phyloP scores from a whole-genome alignment of 2,797 vertebrate species.

The Molossus molossus region DNA sequence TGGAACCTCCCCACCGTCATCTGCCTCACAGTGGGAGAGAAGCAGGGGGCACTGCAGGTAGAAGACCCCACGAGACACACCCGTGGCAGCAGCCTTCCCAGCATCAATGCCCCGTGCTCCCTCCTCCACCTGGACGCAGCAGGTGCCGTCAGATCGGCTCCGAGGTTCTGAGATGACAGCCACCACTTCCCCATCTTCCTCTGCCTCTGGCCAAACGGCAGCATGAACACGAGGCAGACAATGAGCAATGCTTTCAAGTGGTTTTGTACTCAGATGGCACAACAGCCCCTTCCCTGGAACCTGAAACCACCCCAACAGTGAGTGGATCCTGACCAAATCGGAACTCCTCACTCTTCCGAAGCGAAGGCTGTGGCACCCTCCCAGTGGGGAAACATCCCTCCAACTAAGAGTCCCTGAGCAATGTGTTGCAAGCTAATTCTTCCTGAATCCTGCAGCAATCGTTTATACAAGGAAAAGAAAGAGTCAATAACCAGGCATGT shows the following conservation, averaged over 20 bases:
- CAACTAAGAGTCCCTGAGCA: background rate
- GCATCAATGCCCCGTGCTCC: background rate
- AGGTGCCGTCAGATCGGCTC: background rate
- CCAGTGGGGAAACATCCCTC: background rate
- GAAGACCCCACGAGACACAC: background rate
- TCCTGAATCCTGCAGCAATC: background rate
- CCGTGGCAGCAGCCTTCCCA: background rate
- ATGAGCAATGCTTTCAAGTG: background rate
- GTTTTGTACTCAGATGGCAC: background rate
- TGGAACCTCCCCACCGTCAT: background rate
- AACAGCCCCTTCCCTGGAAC: background rate
- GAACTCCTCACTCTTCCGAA: background rate
- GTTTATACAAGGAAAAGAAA: background rate
- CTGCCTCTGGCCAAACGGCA: background rate
- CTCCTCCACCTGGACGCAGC: background rate
- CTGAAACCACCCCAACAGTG: background rate
- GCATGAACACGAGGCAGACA: background rate
- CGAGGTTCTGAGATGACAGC: background rate
- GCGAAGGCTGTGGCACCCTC: background rate
- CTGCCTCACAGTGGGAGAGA: background rate
- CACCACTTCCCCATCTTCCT: background rate
- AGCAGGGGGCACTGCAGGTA: background rate
- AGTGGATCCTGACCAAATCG: background rate
- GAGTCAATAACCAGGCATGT: no score
- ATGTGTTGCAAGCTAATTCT: background rate